These are phyloP conservation scores for Pantherophis guttatus DNA, from an alignment of 2,113 vertebrate genomes.

Conservation along the genomic window DNA sequence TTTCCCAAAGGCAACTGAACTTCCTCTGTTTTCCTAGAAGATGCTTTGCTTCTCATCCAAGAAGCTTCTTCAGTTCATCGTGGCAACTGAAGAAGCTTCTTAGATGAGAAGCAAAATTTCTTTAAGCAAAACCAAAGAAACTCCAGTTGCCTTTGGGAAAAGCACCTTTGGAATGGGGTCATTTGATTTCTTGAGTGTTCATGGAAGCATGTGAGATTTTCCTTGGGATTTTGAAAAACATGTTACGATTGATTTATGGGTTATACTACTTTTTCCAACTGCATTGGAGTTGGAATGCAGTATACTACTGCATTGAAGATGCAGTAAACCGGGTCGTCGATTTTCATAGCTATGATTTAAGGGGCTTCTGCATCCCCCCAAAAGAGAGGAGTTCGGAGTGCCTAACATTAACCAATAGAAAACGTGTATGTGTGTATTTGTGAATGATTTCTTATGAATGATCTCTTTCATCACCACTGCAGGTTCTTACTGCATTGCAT, in stretches of 20 bases:
- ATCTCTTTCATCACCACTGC: background rate
- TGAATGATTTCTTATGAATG: fast-evolving
- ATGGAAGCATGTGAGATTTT: background rate
- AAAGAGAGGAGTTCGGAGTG: background rate
- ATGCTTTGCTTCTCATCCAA: background rate
- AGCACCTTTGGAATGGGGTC: too few relatives aligned
- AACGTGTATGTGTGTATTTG: background rate
- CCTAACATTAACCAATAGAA: background rate
- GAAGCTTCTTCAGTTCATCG: background rate
- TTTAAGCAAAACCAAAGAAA: background rate
- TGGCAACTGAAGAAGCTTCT: background rate
- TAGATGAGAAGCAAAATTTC: background rate
- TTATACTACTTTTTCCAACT: background rate
- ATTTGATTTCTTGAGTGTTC: background rate
- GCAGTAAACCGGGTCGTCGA: background rate
- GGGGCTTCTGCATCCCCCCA: background rate
- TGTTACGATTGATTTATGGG: background rate
- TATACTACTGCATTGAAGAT: background rate
- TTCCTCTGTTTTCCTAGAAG: background rate
- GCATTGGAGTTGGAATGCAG: too few relatives aligned
- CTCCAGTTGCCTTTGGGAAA: too few relatives aligned
- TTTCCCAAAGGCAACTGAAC: background rate
- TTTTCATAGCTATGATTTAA: background rate
- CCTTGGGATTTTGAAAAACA: background rate
- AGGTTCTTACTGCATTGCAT: background rate